Conservation (phyloP, 2,797 vertebrate genomes). For the Premnoplex brunnescens region DNA sequence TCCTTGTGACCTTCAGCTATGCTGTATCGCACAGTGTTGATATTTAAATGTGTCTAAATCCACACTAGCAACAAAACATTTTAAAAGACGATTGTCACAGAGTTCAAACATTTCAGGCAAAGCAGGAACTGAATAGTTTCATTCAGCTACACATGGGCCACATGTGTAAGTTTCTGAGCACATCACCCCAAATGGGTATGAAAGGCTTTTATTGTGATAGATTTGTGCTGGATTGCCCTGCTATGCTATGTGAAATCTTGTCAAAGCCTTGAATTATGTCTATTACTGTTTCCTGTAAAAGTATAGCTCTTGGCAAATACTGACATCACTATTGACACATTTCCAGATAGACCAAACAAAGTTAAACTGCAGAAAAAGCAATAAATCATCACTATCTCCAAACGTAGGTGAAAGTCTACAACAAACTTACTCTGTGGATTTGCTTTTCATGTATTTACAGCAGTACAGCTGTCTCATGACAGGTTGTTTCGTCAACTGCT, state of each 20-base stretch:
- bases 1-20: background rate
- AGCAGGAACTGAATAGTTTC: slow-evolving; percentile 8
- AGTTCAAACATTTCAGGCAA: background rate
- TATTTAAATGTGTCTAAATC: slow-evolving; percentile 12
- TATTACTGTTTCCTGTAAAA: slow-evolving; percentile 47
- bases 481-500: slow-evolving; percentile 46
- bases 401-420: slow-evolving; percentile 39
- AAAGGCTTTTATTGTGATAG: slow-evolving; percentile 29
- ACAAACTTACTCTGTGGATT: slow-evolving; percentile 17
- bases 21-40: background rate
- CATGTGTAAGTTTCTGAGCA: slow-evolving; percentile 32
- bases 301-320: slow-evolving; percentile 50
- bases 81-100: slow-evolving; percentile 27
- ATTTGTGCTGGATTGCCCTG: slow-evolving; percentile 30
- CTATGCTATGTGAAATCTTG: slow-evolving; percentile 37
- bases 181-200: background rate
- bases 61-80: slow-evolving; percentile 2
- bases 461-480: slow-evolving; percentile 27
- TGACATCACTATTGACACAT: slow-evolving; percentile 31
- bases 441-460: slow-evolving; percentile 23
- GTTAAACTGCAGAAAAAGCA: slow-evolving; percentile 46
- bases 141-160: slow-evolving; percentile 42
- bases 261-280: slow-evolving; percentile 49
- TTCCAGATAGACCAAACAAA: slow-evolving; percentile 65
- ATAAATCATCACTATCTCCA: slow-evolving; percentile 39